phyloP scores from a whole-genome alignment of 2,113 vertebrate genomes.

The Dryoscopus gambensis region DNA sequence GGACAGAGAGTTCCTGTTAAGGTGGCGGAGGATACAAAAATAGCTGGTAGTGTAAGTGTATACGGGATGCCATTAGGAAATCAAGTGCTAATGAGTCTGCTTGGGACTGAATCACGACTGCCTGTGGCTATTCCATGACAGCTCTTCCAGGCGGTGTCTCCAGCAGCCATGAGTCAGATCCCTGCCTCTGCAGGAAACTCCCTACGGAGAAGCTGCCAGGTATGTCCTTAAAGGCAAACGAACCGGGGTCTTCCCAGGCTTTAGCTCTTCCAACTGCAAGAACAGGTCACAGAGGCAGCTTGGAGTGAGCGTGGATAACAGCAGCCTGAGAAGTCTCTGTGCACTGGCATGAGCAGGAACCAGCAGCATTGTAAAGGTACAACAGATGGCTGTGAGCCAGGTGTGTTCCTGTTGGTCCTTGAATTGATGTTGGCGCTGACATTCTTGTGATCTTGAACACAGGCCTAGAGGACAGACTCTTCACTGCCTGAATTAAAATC shows the following conservation, averaged over 20 bases:
- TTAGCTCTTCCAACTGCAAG: background rate
- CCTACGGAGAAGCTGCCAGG: background rate
- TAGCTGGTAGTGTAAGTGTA: background rate
- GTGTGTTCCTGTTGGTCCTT: background rate
- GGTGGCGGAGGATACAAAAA: background rate
- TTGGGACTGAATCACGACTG: background rate
- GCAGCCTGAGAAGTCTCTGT: background rate
- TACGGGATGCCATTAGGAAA: background rate
- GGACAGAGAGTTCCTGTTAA: background rate
- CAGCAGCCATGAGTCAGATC: conserved; percentile 9
- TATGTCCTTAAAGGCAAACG: background rate
- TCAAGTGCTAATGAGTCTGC: conserved; percentile 23
- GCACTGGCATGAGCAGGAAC: background rate
- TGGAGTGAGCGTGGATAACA: background rate
- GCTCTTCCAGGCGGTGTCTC: conserved; percentile 15
- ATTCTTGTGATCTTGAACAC: background rate
- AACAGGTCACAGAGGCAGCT: background rate
- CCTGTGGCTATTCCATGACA: background rate
- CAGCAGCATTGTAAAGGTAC: background rate
- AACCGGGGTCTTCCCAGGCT: background rate
- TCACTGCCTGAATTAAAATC: background rate
- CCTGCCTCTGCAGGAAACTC: background rate
- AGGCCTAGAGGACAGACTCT: conserved; percentile 22
- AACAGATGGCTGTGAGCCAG: background rate
- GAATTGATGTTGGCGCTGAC: background rate